phyloP scores from a whole-genome alignment of 2,888 invertebrate genomes.

The Spisula subtruncata region DNA sequence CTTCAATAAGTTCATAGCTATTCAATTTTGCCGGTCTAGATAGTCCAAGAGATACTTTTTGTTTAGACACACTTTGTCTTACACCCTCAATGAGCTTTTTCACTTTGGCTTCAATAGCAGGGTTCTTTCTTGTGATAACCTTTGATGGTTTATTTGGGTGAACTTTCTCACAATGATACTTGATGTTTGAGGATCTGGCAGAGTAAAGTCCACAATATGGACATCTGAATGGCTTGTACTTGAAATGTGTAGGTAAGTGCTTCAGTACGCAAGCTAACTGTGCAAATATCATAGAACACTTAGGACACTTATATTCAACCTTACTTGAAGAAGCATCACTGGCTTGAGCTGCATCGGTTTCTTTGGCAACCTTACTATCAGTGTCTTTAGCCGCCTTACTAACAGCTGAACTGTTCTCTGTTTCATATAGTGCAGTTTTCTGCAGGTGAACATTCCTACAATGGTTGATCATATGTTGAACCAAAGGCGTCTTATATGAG shows the following conservation, averaged over 20 bases:
- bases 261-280: neutral
- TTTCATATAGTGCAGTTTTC: constrained; percentile 36
- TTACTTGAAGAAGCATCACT: neutral
- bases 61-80: constrained; percentile 27
- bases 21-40: constrained; percentile 33
- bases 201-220: constrained; percentile 59
- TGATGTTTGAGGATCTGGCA: constrained; percentile 35
- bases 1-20: constrained; percentile 26
- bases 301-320: constrained; percentile 43
- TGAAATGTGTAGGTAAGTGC: constrained; percentile 67
- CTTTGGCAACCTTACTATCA: neutral
- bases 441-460: constrained; percentile 64
- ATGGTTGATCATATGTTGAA: constrained; percentile 72
- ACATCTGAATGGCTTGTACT: constrained; percentile 70
- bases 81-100: constrained; percentile 29
- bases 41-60: constrained; percentile 27
- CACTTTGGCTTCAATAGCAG: constrained; percentile 54
- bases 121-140: constrained; percentile 40
- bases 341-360: neutral
- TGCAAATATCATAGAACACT: constrained; percentile 38
- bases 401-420: neutral
- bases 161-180: constrained; percentile 43
- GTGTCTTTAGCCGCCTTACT: neutral
- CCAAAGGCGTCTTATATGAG: constrained; percentile 68
- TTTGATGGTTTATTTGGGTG: constrained; percentile 62